Base-by-base conservation (phyloP, 2,888 invertebrate genomes). In the Agapostemon virescens region DNA sequence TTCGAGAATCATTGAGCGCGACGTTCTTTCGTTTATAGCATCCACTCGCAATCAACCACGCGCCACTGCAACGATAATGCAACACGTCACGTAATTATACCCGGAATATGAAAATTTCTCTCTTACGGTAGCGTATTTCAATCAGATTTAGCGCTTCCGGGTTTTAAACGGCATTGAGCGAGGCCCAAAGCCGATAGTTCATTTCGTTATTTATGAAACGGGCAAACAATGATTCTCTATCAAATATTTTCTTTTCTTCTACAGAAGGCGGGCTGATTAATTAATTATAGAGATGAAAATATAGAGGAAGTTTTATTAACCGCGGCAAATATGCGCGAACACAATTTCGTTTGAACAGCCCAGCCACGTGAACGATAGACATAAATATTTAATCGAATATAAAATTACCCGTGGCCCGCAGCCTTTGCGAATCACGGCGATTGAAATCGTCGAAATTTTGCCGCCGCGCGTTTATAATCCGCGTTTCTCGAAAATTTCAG, bases 31-130 rank as follows among this genome's bases (percentile, higher is more conserved):
- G 26, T 55, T 55, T 26, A 26, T 66, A 40, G 15, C 23, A 17
- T 38, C 23, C 33, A 63, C 33, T 63, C 20, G 63, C 63, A 36
- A 63, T 63, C 63, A 36, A 63, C 63, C 68, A 63, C 13, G 61
- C 61, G 45, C 61, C 42, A 3, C 58, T 52, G 70, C 38, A 77
- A 68, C 66, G n/a, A 74, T 71, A 72, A 80, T 69, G 72, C 72
- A 77, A 69, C 71, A 20, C 13, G n/a, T 66, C 69, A 11, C 17
- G 58, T 70, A 73, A 82, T 82, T 81, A 81, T 30, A 30, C 49
- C n/a, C 33, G 61, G 26, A 67, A 69, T 76, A 82, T 72, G 72
- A 80, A 72, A 72, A 81, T 82, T 82, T 81, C 81, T 70, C 81
- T 33, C 61, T 30, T 64, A 13, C 15, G 33, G 20, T 66, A 52